Conservation (phyloP, 2,888 invertebrate genomes). For the Lasioglossum lativentre region DNA sequence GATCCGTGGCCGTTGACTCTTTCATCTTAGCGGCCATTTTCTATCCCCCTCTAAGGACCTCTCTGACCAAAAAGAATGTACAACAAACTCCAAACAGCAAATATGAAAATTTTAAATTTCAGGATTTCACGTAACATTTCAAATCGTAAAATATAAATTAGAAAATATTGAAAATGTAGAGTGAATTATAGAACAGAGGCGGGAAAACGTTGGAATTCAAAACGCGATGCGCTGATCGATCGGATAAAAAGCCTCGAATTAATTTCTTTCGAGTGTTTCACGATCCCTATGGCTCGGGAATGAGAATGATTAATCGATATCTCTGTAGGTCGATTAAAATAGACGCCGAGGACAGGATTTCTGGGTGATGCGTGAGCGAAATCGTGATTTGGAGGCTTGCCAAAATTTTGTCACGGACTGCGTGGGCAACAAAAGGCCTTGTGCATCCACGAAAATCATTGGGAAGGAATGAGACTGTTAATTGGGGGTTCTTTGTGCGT, state of each 20-base stretch:
- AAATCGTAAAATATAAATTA: neutral
- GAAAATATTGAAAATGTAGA: neutral
- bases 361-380: constrained; percentile 68
- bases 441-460: constrained; percentile 46
- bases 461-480: constrained; percentile 14
- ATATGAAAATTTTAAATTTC: neutral
- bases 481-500: neutral
- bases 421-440: constrained; percentile 55
- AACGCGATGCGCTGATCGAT: neutral
- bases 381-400: constrained; percentile 72
- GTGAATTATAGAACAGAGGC: neutral
- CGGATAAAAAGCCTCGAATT: neutral
- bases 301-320: constrained; percentile 75
- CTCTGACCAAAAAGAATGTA: neutral
- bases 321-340: constrained; percentile 76
- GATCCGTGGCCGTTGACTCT: constrained; percentile 6
- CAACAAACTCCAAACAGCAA: neutral
- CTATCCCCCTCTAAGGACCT: neutral
- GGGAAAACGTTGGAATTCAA: neutral
- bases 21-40: neutral
- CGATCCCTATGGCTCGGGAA: constrained; percentile 10
- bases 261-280: neutral
- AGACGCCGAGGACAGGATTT: constrained; percentile 73
- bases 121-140: neutral
- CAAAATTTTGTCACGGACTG: constrained; percentile 62